phyloP scores from a whole-genome alignment of 2,888 invertebrate genomes.

The Trilocha varians region DNA sequence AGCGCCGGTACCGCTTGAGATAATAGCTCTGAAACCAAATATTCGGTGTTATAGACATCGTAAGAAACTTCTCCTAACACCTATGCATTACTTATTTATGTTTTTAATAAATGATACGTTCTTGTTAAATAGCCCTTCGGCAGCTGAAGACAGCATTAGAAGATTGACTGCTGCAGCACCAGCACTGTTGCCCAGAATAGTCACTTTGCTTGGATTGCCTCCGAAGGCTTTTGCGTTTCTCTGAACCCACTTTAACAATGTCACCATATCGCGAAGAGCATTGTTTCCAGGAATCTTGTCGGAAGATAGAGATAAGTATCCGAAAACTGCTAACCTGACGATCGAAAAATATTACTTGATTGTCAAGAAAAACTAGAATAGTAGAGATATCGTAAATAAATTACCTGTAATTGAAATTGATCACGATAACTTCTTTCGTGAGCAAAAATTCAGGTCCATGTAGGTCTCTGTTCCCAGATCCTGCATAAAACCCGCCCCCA shows the following conservation, averaged over 20 bases:
- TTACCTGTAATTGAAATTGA: constrained; percentile 19
- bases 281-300: constrained; percentile 20
- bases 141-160: constrained; percentile 19
- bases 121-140: constrained; percentile 25
- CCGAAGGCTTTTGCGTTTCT: constrained; percentile 15
- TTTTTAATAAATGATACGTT: too few species aligned
- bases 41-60: background rate
- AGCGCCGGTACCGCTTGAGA: constrained; percentile 24
- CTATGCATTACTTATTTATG: too few species aligned
- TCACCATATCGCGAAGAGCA: constrained; percentile 16
- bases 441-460: constrained; percentile 21
- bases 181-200: constrained; percentile 17
- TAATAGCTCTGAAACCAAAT: constrained; percentile 18
- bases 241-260: constrained; percentile 16
- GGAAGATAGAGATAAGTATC: constrained; percentile 23
- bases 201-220: constrained; percentile 14
- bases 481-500: constrained; percentile 19
- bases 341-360: too few species aligned
- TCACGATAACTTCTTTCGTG: constrained; percentile 13
- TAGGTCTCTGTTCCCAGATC: constrained; percentile 16
- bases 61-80: background rate
- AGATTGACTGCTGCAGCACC: constrained; percentile 15
- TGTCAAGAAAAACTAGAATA: too few species aligned
- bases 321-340: constrained; percentile 19
- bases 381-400: too few species aligned